Evolutionary conservation across 2,113 vertebrate species (phyloP).

Genomic region (Rhynchomys soricoides): DNA sequence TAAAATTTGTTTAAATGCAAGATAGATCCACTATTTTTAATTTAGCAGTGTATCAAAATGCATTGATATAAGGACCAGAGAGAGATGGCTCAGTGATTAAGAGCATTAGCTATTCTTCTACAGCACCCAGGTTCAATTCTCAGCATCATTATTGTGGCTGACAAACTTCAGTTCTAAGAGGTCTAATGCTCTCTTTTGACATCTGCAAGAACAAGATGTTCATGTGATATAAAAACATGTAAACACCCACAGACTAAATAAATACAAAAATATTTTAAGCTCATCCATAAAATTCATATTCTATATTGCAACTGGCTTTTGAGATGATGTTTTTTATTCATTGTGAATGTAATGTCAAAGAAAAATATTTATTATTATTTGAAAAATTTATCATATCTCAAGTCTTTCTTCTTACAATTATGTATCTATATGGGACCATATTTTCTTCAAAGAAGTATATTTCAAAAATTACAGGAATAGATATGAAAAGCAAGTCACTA

Average conservation of each 20-base stretch:
- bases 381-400: background rate
- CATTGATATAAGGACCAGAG: background rate
- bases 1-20: background rate
- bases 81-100: background rate
- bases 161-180: background rate
- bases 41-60: background rate
- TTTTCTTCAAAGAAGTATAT: background rate
- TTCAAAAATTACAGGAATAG: background rate
- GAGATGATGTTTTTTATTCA: background rate
- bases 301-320: background rate
- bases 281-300: background rate
- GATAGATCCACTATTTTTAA: background rate
- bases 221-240: background rate
- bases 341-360: background rate
- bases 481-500: background rate
- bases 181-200: background rate
- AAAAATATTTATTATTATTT: background rate
- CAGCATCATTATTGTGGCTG: background rate
- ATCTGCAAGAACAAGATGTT: background rate
- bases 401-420: background rate
- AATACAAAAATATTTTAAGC: background rate
- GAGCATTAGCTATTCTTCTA: background rate
- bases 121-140: background rate
- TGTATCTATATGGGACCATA: background rate
- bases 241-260: background rate